Conservation (phyloP, 2,113 vertebrate species). For the Melozone crissalis region DNA sequence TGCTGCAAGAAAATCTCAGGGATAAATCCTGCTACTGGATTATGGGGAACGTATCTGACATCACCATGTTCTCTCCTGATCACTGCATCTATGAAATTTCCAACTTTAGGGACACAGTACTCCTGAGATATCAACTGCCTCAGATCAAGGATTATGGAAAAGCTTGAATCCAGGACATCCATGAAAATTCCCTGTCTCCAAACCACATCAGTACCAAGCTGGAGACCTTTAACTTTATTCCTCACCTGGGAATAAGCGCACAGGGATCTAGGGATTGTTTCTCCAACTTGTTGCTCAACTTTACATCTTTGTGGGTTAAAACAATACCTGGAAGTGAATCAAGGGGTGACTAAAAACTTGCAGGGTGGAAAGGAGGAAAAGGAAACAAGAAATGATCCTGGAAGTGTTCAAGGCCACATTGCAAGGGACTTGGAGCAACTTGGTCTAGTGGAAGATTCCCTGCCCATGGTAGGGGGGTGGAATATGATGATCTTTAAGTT, state of each 20-base stretch:
- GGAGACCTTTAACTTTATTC: background rate
- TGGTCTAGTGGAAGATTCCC: background rate
- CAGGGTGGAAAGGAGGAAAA: background rate
- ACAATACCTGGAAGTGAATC: background rate
- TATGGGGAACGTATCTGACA: background rate
- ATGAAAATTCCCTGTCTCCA: background rate
- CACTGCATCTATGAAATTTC: background rate
- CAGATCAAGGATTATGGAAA: background rate
- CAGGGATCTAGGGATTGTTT: background rate
- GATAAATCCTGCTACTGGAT: background rate
- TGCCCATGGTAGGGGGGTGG: background rate
- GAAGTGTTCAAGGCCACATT: accelerated
- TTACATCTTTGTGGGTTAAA: background rate
- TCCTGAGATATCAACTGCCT: background rate
- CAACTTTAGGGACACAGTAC: background rate
- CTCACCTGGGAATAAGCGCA: background rate
- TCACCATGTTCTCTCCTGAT: background rate
- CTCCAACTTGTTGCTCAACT: background rate
- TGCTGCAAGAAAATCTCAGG: background rate
- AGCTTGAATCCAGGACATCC: background rate
- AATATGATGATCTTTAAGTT: background rate
- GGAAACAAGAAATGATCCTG: background rate
- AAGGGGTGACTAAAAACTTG: background rate
- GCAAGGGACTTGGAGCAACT: background rate
- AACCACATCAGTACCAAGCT: background rate